Base-by-base conservation (phyloP, 2,113 vertebrate genomes). In the Saccopteryx bilineata region DNA sequence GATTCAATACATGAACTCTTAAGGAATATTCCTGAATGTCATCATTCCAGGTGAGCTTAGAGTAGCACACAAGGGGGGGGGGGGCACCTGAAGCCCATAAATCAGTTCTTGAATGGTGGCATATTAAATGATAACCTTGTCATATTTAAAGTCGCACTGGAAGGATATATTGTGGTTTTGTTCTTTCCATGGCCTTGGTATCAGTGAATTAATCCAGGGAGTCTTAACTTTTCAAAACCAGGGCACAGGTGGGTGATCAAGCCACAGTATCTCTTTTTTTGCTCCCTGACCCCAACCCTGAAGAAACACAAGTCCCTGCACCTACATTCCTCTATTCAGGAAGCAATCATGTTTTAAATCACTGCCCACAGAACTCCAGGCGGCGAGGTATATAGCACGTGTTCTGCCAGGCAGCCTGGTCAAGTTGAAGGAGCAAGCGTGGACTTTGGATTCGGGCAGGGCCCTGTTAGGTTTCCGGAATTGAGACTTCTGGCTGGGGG, bases 111-210 rank as follows among this genome's bases (percentile, higher is more conserved):
- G 96, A 96, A 92, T 86, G 87, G 91, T 0, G 28, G 94, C 96
- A 39, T 93, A 94, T 98, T 96, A 97, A 97, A 93, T 92, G 92
- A 98, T 98, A 98, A 98, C 97, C 98, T 98, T 98, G 98, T 98
- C 97, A 89, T 69, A 94, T 96, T 97, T 98, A 97, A 97, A 98
- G 98, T 98, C 97, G 97, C 39, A 9, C 95, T 90, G 93, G 96
- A 97, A 98, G 97, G 95, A 97, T 97, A 95, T 96, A 96, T 92
- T 94, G 95, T 96, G 93, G 79, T 84, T 86, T 96, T 74, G 80
- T 75, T 94, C 97, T 95, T 96, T 86, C 96, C 93, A 85, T 95
- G 89, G 60, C 94, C 69, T 97, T 65, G 12, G 72, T 31, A 56
- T 68, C 63, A 86, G 82, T 97, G 97, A 97, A 98, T 98, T 97